Percentiles rank a stretch among this genome's conserved stretches.
These are phyloP conservation scores for Drosophila kikkawai DNA, from an alignment of 1,140 invertebrate species.

Conservation along the genomic window DNA sequence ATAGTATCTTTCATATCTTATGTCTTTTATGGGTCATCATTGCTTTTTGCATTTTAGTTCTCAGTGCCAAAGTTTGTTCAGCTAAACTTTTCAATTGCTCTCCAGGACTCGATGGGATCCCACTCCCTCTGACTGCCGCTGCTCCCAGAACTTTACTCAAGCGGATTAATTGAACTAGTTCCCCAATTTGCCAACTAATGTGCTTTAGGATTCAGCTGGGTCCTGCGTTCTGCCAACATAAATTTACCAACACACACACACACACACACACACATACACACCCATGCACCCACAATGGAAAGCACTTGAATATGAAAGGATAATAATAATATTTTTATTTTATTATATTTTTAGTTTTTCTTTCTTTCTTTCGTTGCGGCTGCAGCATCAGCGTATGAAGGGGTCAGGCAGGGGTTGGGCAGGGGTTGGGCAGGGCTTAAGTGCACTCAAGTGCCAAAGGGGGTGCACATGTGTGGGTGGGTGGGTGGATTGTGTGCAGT, in stretches of 20 bases:
- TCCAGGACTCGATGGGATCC: conserved; percentile 29
- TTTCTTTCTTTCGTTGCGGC: conserved; percentile 2
- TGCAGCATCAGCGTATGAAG: conserved; percentile 32
- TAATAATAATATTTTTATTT: conserved; percentile 64
- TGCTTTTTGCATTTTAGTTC: background rate
- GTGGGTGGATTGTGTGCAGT: background rate
- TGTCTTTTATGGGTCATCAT: too few species aligned
- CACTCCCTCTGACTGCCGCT: background rate
- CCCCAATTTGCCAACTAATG: conserved; percentile 56
- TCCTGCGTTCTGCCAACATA: conserved; percentile 28
- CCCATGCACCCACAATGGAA: conserved; percentile 48
- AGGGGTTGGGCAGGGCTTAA: conserved; percentile 21
- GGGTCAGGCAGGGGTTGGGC: conserved; percentile 12
- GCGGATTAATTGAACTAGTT: conserved; percentile 55
- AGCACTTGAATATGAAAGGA: conserved; percentile 65
- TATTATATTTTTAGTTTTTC: conserved; percentile 44
- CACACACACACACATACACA: conserved; percentile 6
- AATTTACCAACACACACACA: conserved; percentile 18
- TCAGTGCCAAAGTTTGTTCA: conserved; percentile 16
- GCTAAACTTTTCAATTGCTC: conserved; percentile 37
- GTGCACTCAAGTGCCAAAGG: conserved; percentile 34
- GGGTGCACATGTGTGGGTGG: too few species aligned
- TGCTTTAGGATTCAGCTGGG: conserved; percentile 23
- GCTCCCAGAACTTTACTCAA: conserved; percentile 23
- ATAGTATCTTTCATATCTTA: background rate